Base-by-base conservation (phyloP, 2,797 vertebrate genomes). In the Ambastaia sidthimunki region DNA sequence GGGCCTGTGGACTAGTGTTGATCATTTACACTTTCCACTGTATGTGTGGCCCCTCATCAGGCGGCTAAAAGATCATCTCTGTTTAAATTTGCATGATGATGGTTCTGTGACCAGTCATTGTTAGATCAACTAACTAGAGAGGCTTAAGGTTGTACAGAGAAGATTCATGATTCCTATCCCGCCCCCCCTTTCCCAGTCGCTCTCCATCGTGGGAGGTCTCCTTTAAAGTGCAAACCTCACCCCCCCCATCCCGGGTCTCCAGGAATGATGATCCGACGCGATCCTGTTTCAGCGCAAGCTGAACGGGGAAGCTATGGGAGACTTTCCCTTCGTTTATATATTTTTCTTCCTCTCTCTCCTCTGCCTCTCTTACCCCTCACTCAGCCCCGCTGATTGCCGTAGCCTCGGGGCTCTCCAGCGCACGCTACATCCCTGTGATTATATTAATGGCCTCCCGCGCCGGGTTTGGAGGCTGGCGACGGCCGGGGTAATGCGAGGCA, bases 341-440 rank as follows among this genome's bases (percentile, higher is more conserved):
- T 79, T 80, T 79, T 78, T 81, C 82, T 80, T 71, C 70, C 55
- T 73, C 21, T 69, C 83, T 75, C 63, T 76, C 78, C 69, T 65
- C 54, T 54, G 79, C 55, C 67, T 70, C 60, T 76, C 82, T 75
- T 72, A 76, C 67, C 52, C 67, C 54, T 81, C 82, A 71, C 85
- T 68, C 73, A 84, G 83, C 66, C 89, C 78, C 85, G 88, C 89
- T 91, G 91, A 92, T 91, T 91, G 89, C 89, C 66, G 82, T 89
- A 82, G 90, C 89, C 90, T 62, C 80, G 78, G 90, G 91, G 90
- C 85, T 89, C 82, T 79, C 76, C 84, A 83, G 82, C 89, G 87
- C 85, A 88, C 80, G 84, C 89, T 89, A 89, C 90, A 93, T 91
- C 90, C 87, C 89, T 89, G 89, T 92, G 91, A 93, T 94, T 92